Percentiles rank a stretch among this genome's conserved stretches.
phyloP scores from a whole-genome alignment of 2,888 invertebrate species.

The Ephialtes manifestator region DNA sequence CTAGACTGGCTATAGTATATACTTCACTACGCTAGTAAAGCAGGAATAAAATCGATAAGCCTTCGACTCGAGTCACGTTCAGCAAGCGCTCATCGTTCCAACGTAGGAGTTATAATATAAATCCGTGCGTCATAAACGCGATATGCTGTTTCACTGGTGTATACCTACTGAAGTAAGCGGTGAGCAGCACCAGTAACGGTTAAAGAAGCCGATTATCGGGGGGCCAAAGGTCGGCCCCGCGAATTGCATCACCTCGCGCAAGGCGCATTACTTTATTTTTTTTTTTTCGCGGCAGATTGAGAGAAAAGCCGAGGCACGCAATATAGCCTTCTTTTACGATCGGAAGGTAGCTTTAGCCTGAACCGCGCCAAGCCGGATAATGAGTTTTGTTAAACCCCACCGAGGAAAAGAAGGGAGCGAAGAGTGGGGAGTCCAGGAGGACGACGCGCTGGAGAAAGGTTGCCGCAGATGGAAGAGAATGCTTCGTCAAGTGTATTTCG shows the following conservation, averaged over 20 bases:
- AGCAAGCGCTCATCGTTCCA: constrained; percentile 50
- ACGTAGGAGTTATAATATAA: constrained; percentile 46
- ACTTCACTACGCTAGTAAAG: constrained; percentile 28
- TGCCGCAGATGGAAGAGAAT: constrained; percentile 37
- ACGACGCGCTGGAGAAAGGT: constrained; percentile 31
- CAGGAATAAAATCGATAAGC: constrained; percentile 63
- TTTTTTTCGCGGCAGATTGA: constrained; percentile 40
- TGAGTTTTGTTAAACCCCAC: constrained; percentile 51
- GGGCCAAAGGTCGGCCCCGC: constrained; percentile 56
- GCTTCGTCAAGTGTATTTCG: constrained; percentile 17
- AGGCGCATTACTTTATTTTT: neutral
- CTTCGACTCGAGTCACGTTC: constrained; percentile 61
- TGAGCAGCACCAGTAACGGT: constrained; percentile 28
- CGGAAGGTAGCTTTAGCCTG: constrained; percentile 51
- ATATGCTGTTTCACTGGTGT: constrained; percentile 16
- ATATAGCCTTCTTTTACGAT: constrained; percentile 68
- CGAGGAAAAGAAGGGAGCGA: constrained; percentile 20
- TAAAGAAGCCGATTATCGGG: constrained; percentile 60
- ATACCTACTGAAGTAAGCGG: constrained; percentile 26
- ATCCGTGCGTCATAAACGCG: constrained; percentile 59
- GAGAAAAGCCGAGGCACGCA: constrained; percentile 56
- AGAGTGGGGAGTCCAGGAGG: constrained; percentile 16
- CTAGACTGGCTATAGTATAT: neutral
- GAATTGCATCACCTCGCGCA: constrained; percentile 57
- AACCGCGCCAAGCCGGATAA: constrained; percentile 52